Evolutionary conservation across 2,797 vertebrate species (phyloP), one percentile per base, ranked within the genome.

Genomic region (Siniperca undulata): DNA sequence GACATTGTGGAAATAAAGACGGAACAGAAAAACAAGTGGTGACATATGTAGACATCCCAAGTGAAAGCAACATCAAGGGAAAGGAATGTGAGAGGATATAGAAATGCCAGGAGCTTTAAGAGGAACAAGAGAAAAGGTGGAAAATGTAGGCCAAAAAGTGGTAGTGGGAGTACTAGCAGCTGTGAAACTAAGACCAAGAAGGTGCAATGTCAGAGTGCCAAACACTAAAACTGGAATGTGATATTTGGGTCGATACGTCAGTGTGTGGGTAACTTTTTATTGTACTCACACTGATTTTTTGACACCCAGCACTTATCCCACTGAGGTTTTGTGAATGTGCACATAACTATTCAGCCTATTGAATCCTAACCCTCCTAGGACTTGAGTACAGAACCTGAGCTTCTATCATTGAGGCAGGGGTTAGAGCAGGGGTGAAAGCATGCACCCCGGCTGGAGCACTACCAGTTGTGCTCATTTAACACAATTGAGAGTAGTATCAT

Each of bases 211-310:
- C 67, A 68, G 59, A 36, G 65, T 77, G 74, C 67, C 52, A 65
- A 71, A 70, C 10, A 55, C 30, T 74, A 77, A 79, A 89, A 81
- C 60, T 72, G 42, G 72, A 85, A 78, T 77, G 70, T 0, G 0
- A 73, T 17, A 8, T 71, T 82, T 66, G 20, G 67, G 62, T 79
- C 30, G 16, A 87, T 81, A 76, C n/a, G 17, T 70, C 13, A 76
- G 19, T 17, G 60, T 80, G 48, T 8, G 46, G 48, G 48, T 46
- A 66, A 27, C 46, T 61, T 73, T 75, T 52, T 24, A 58, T 58
- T 80, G 8, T 72, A 68, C 73, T 83, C 27, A 59, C 30, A 60
- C 36, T 2, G n/a, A 69, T 42, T 77, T 87, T 80, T 62, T 81
- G 30, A 27, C 55, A 67, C 30, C 36, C 3, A 70, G 38, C 20